These are phyloP conservation scores for Copidosoma floridanum DNA, from an alignment of 1,140 invertebrate species.

Conservation along the genomic window DNA sequence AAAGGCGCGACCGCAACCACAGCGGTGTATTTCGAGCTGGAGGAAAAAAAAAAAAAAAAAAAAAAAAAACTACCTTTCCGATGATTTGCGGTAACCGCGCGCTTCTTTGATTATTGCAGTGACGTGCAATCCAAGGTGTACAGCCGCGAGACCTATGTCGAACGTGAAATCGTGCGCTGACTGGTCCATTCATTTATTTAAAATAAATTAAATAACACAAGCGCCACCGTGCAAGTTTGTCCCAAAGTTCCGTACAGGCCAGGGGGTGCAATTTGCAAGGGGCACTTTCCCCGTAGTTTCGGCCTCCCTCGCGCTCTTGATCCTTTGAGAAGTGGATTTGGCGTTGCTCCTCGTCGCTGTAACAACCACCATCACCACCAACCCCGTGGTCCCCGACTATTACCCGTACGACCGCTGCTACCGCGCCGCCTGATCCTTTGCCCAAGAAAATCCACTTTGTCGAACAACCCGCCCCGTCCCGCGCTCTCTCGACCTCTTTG, in stretches of 20 bases:
- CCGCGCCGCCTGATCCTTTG: constrained; percentile 3
- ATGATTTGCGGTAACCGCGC: too few species aligned
- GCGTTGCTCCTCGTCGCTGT: too few species aligned
- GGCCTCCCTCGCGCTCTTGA: constrained; percentile 30
- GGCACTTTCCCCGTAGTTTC: constrained; percentile 4
- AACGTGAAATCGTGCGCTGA: constrained; percentile 36
- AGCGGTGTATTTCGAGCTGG: too few species aligned
- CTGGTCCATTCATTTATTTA: too few species aligned
- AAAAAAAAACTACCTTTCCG: too few species aligned
- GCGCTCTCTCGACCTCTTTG: too few species aligned
- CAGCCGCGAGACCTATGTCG: constrained; percentile 3
- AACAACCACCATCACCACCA: too few species aligned
- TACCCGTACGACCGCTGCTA: background rate
- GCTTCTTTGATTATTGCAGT: too few species aligned
- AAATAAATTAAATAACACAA: too few species aligned
- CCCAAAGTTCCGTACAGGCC: constrained; percentile 36
- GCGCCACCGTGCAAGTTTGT: constrained; percentile 31
- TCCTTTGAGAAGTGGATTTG: constrained; percentile 38
- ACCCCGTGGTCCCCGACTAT: too few species aligned
- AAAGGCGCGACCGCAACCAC: background rate
- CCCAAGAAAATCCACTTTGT: constrained; percentile 16
- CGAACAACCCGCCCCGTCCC: background rate
- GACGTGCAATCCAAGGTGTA: too few species aligned
- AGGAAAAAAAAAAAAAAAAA: too few species aligned
- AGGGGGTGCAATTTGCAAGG: constrained; percentile 38